These are phyloP conservation scores for Dorcus hopei DNA, from an alignment of 2,888 invertebrate species.

Conservation along the genomic window DNA sequence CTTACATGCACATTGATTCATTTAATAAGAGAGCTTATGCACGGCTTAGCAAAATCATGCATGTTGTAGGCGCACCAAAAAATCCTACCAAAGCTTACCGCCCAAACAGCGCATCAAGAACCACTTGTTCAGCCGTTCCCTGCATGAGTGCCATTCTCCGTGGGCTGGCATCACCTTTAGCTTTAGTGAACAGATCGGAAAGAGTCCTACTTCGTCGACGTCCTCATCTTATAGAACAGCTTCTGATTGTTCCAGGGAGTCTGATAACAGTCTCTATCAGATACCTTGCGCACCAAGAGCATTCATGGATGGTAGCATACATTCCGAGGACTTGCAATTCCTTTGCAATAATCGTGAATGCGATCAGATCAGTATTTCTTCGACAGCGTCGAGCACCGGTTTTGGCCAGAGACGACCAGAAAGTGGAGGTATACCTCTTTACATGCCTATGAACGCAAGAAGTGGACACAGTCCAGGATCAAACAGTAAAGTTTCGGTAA, in stretches of 20 bases:
- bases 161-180: constrained; percentile 46
- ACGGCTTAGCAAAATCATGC: constrained; percentile 32
- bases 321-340: constrained; percentile 55
- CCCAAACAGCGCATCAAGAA: constrained; percentile 36
- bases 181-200: constrained; percentile 41
- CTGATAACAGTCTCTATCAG: constrained; percentile 58
- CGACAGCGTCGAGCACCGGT: constrained; percentile 59
- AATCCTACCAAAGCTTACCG: constrained; percentile 45
- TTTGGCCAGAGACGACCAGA: constrained; percentile 50
- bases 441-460: constrained; percentile 57
- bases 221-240: constrained; percentile 41
- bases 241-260: constrained; percentile 51
- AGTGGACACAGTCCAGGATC: constrained; percentile 57
- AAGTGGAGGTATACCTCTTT: constrained; percentile 51
- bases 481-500: constrained; percentile 62
- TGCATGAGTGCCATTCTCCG: constrained; percentile 35
- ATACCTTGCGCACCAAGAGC: constrained; percentile 56
- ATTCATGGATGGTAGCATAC: constrained; percentile 55
- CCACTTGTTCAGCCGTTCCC: constrained; percentile 35
- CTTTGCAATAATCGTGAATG: constrained; percentile 54
- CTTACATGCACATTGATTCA: neutral
- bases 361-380: constrained; percentile 62
- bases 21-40: constrained; percentile 18
- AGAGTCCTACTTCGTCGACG: constrained; percentile 30
- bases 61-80: constrained; percentile 44